phyloP scores from a whole-genome alignment of 1,140 invertebrate genomes.

The Apis dorsata region DNA sequence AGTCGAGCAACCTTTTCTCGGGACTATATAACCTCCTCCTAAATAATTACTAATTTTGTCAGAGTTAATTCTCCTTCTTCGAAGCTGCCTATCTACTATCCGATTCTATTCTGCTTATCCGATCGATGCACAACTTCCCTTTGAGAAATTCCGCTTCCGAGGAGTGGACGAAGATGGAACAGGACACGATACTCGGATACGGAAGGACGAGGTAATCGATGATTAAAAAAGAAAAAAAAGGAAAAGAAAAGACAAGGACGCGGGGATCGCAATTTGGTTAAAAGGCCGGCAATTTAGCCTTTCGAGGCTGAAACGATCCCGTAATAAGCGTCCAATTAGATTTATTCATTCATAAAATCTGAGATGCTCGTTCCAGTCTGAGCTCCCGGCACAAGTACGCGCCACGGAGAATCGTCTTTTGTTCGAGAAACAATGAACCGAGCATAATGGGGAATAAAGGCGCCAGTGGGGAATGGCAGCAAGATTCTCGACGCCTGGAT shows the following conservation, averaged over 20 bases:
- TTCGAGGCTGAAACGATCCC: conserved; percentile 12
- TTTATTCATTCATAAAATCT: conserved; percentile 54
- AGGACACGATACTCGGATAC: not conserved
- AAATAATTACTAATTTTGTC: too few species aligned
- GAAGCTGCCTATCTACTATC: too few species aligned
- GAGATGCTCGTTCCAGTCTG: conserved; percentile 22
- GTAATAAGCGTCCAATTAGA: conserved; percentile 59
- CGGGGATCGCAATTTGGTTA: conserved; percentile 28
- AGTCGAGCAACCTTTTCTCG: not conserved
- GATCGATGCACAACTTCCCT: too few species aligned
- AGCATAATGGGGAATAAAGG: conserved; percentile 42
- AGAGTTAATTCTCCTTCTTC: too few species aligned
- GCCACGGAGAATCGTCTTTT: conserved; percentile 54
- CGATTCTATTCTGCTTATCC: too few species aligned
- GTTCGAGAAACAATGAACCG: conserved; percentile 61
- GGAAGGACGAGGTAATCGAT: not conserved
- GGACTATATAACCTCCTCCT: not conserved
- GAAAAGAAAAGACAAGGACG: not conserved
- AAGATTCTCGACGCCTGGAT: conserved; percentile 32
- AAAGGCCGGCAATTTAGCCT: conserved; percentile 12
- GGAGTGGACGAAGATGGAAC: not conserved
- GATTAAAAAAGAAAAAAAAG: not conserved
- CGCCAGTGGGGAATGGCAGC: conserved; percentile 12
- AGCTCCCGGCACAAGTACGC: not conserved
- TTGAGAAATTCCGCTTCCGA: too few species aligned